A percentile compares a stretch with the other conserved stretches of the same genome.
Conservation (phyloP, 2,888 invertebrate genomes). For the Dryococelus australis region DNA sequence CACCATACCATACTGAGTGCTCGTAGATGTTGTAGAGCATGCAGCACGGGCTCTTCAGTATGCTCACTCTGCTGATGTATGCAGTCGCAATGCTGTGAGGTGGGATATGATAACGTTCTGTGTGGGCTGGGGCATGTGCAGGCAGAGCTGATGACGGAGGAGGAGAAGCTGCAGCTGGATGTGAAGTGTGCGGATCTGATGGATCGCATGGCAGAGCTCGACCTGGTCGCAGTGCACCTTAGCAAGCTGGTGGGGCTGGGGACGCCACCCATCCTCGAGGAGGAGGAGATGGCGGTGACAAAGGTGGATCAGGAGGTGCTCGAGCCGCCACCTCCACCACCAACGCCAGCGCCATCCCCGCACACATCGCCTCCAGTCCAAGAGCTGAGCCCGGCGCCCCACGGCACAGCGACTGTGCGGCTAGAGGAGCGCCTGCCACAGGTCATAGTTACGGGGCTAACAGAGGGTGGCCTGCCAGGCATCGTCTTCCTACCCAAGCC, state of each 20-base stretch:
- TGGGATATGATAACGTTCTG: no score
- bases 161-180: background rate
- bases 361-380: background rate
- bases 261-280: background rate
- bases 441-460: constrained; percentile 17
- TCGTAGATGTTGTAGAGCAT: no score
- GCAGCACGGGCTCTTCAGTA: no score
- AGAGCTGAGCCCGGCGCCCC: background rate
- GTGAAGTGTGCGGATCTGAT: background rate
- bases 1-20: no score
- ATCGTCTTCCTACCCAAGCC: background rate
- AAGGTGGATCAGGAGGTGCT: background rate
- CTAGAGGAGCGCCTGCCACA: background rate
- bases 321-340: background rate
- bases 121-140: background rate
- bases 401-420: background rate
- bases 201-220: background rate
- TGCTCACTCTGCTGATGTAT: no score
- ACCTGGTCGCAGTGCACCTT: background rate
- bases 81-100: no score
- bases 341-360: background rate
- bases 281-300: background rate
- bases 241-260: background rate
- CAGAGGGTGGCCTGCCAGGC: background rate
- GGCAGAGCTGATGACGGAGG: constrained; percentile 1